Conservation (phyloP, 2,797 vertebrate genomes). For the Phyllotis vaccarum region DNA sequence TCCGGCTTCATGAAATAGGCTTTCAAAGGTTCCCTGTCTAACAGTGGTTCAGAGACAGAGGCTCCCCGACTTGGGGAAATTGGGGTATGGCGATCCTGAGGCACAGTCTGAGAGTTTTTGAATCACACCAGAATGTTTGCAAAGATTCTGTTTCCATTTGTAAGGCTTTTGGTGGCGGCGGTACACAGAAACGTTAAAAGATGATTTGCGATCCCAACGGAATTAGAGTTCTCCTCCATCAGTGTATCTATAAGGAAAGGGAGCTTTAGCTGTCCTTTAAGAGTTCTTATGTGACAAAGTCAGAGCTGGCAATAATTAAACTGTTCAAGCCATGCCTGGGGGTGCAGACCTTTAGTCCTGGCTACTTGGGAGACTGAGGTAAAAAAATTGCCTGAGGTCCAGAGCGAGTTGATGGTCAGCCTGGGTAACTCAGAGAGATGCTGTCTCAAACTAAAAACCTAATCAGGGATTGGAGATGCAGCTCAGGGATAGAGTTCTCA, state of each 20-base stretch:
- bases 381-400: background rate
- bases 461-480: background rate
- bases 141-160: conserved; percentile 40
- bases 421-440: background rate
- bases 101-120: background rate
- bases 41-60: background rate
- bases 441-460: background rate
- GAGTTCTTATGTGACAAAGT: background rate
- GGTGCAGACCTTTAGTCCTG: background rate
- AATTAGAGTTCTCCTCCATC: background rate
- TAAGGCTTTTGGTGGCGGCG: background rate
- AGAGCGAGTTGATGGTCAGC: background rate
- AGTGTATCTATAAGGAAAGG: background rate
- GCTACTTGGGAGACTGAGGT: background rate
- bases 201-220: background rate
- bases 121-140: background rate
- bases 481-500: background rate
- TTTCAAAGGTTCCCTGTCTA: background rate
- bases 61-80: background rate
- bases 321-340: background rate
- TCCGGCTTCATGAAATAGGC: background rate
- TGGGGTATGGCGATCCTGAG: background rate
- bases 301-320: background rate
- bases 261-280: background rate
- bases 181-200: background rate